Evolutionary conservation across 2,888 invertebrate species (phyloP), one percentile per base, ranked within the genome.

Genomic region (Drosophila gaucha): DNA sequence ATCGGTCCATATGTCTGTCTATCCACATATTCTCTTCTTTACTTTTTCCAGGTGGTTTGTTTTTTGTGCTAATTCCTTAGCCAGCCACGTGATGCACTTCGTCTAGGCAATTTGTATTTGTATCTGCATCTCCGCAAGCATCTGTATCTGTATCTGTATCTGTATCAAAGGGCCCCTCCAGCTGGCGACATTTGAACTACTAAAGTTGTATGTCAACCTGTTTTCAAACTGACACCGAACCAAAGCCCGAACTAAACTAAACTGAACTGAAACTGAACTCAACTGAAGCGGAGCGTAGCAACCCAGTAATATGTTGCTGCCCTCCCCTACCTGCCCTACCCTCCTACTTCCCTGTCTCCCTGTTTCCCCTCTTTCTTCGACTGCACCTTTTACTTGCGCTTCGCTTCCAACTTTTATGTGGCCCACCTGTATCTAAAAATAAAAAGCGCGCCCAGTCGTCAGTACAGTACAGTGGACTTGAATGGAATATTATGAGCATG

Each of bases 201-300:
- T 33, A 57, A 71, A 68, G 78, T 67, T 73, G 62, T 65, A 59
- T 84, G 80, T 80, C 85, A 79, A 84, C 78, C 78, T 80, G 85
- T 84, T 84, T 73, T 58, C 20, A 72, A 67, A 49, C 57, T 73
- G 62, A 67, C 74, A 72, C 63, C 58, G 38, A 20, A 43, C 39
- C 26, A 33, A 16, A 51, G 10, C 52, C 28, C 16, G n/a, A 49
- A 49, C 47, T 35, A 10, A 56, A 28, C 35, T 10, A 9, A 54
- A 43, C 55, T 24, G 2, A 59, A 62, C 62, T 30, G 16, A 56
- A 49, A 31, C 52, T 33, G 14, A 69, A 52, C 44, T 28, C 5
- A 67, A 49, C 68, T 52, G 59, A 58, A 52, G 39, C 46, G 41
- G 16, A 41, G 44, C 69, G n/a, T 38, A 59, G 22, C 47, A 59